Percentiles rank a stretch among this genome's conserved stretches.
phyloP scores from a whole-genome alignment of 2,888 invertebrate genomes.

The Lissocephala sabroskyi region DNA sequence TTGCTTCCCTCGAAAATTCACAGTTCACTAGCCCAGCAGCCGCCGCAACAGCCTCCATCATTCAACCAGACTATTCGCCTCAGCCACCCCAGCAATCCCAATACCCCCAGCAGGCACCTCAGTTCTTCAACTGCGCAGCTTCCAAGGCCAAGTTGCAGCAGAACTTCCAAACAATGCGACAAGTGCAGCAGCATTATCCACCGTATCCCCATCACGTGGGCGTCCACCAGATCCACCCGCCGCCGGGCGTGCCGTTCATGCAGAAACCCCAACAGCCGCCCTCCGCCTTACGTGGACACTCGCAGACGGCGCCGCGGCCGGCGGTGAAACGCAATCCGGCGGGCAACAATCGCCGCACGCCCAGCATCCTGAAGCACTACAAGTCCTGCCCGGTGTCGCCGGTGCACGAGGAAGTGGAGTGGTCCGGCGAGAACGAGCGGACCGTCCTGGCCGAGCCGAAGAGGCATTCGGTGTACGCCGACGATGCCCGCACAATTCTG shows the following conservation, averaged over 20 bases:
- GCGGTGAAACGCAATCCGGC: conserved; percentile 58
- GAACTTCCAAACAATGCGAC: conserved; percentile 72
- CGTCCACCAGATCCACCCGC: conserved; percentile 68
- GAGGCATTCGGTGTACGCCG: conserved; percentile 72
- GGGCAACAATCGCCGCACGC: conserved; percentile 68
- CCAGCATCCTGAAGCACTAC: conserved; percentile 78
- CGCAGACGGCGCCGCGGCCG: conserved; percentile 29
- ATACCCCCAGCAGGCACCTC: conserved; percentile 27
- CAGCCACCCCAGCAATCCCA: conserved; percentile 7
- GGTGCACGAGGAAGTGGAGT: conserved; percentile 84
- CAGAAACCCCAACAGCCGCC: conserved; percentile 38
- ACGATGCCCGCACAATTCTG: conserved; percentile 75
- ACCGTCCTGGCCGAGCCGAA: conserved; percentile 66
- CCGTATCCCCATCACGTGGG: conserved; percentile 73
- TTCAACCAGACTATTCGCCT: conserved; percentile 2
- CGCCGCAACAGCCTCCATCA: conserved; percentile 14
- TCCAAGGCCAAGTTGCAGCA: conserved; percentile 71
- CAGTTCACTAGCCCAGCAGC: conserved; percentile 50
- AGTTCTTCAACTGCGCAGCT: conserved; percentile 72
- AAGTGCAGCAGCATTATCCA: conserved; percentile 72
- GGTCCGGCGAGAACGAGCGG: conserved; percentile 72
- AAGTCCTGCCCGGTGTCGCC: conserved; percentile 88
- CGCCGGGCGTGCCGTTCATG: conserved; percentile 62
- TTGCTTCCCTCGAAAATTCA: conserved; percentile 52
- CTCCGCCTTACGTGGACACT: conserved; percentile 15